Conservation (phyloP, 1,140 invertebrate species). For the Archegozetes longisetosus region DNA sequence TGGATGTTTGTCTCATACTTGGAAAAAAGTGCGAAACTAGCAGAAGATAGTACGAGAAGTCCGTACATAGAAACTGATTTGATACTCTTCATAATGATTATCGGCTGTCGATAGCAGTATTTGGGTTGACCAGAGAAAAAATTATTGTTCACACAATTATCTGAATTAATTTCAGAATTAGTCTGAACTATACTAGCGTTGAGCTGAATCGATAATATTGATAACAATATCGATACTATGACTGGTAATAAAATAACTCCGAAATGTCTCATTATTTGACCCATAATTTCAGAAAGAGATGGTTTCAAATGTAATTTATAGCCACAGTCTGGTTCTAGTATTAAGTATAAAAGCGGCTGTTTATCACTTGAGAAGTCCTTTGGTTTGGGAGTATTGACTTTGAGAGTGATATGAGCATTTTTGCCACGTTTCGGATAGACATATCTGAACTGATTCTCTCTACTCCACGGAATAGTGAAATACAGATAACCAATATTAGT, state of each 20-base stretch:
- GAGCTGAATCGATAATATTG: conserved; percentile 3
- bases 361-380: neutral
- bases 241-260: conserved; percentile 5
- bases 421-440: neutral
- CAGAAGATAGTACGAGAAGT: neutral
- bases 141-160: too few species aligned
- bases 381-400: conserved; percentile 4
- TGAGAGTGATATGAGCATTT: conserved; percentile 1
- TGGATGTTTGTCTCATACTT: neutral
- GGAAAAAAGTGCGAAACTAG: neutral
- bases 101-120: neutral
- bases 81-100: neutral
- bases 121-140: neutral
- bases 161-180: neutral
- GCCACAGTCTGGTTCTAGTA: conserved; percentile 16
- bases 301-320: conserved; percentile 8
- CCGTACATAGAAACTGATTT: neutral
- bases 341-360: neutral
- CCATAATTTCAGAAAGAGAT: neutral
- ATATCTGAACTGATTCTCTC: neutral
- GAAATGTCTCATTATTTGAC: conserved; percentile 16
- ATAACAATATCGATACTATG: conserved; percentile 1
- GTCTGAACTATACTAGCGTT: neutral
- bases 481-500: neutral
- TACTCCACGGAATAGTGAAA: conserved; percentile 7